Percentiles rank a stretch among this genome's conserved stretches.
Evolutionary conservation across 2,797 vertebrate species (phyloP).

Genomic region (Crocodylus rhombifer): DNA sequence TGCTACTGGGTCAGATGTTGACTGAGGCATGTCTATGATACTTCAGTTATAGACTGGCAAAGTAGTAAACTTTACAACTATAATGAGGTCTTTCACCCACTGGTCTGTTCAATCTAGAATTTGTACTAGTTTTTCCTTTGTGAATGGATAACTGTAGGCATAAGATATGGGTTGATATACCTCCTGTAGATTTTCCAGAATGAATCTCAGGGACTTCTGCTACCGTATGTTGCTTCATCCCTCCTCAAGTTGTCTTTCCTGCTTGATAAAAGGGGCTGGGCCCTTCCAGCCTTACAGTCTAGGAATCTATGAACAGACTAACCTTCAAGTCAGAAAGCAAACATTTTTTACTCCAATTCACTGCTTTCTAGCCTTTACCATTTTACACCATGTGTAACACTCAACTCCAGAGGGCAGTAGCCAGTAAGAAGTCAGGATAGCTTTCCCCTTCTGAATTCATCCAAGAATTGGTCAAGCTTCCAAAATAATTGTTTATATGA

Average conservation of each 20-base stretch:
- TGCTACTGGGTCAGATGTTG: no score
- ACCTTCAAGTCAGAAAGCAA: background rate
- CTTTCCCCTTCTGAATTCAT: background rate
- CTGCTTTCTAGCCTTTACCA: background rate
- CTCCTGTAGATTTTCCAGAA: background rate
- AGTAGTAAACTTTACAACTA: background rate
- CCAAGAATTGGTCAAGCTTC: background rate
- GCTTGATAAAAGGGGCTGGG: no score
- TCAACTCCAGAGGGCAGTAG: background rate
- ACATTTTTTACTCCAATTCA: background rate
- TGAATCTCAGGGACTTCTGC: background rate
- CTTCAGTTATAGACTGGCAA: background rate
- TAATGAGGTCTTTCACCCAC: no score
- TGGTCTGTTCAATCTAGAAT: background rate
- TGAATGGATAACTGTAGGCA: background rate
- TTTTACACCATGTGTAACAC: background rate
- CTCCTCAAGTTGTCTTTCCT: no score
- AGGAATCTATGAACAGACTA: background rate
- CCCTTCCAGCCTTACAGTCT: no score
- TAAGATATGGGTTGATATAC: background rate
- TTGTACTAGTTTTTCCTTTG: background rate
- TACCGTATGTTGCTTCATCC: background rate
- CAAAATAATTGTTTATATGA: background rate
- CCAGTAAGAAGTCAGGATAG: background rate
- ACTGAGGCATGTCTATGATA: background rate